Evolutionary conservation across 2,797 vertebrate species (phyloP).

Genomic region (Phrynocephalus forsythii): DNA sequence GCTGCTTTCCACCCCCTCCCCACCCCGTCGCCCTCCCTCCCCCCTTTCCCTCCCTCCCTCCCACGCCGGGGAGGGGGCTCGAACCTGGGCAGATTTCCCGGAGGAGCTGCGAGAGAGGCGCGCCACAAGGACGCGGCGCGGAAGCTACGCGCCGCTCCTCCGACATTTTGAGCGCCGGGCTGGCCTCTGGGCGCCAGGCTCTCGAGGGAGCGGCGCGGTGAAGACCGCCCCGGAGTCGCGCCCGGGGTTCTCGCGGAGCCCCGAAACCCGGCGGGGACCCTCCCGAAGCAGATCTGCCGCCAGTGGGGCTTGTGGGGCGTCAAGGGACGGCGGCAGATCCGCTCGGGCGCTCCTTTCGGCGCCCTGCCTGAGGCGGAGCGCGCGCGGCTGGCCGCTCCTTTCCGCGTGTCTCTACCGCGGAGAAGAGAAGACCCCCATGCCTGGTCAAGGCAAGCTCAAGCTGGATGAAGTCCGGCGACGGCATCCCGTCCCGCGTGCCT

Average conservation of each 20-base stretch:
- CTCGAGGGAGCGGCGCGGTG: too few species aligned
- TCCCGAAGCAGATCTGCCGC: too few species aligned
- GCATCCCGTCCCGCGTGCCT: neutral
- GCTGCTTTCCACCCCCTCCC: too few species aligned
- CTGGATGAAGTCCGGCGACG: too few species aligned
- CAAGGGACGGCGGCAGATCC: too few species aligned
- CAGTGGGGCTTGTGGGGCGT: too few species aligned
- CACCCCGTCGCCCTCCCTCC: too few species aligned
- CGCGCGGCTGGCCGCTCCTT: neutral
- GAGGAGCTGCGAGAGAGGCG: neutral
- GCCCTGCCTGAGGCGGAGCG: neutral
- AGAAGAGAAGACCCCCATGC: too few species aligned
- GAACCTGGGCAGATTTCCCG: neutral
- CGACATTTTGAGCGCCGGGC: constrained; percentile 30
- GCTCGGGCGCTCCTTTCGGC: neutral
- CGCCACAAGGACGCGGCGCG: neutral
- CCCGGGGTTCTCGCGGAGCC: too few species aligned
- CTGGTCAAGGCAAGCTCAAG: too few species aligned
- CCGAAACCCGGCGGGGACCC: neutral
- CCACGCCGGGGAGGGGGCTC: neutral
- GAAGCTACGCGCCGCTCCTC: constrained; percentile 27
- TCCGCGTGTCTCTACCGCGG: neutral
- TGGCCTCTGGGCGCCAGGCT: neutral
- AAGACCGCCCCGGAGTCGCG: neutral
- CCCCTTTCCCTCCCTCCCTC: too few species aligned